Evolutionary conservation across 2,797 vertebrate species (phyloP).

Genomic region (Hozukius guyotensis): DNA sequence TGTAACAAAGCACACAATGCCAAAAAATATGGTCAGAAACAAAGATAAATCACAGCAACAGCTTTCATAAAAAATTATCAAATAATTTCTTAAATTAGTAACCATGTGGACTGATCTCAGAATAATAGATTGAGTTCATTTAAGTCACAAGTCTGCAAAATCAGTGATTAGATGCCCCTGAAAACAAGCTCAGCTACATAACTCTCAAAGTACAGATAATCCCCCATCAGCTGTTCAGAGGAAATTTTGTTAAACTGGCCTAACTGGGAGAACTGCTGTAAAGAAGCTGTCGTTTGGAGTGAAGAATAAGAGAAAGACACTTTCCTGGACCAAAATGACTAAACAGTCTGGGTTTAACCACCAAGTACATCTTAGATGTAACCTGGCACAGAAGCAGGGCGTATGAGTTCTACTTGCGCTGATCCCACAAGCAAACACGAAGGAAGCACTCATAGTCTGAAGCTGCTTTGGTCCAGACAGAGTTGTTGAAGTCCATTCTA

Average conservation of each 20-base stretch:
- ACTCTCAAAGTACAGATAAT: background rate
- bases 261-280: background rate
- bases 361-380: background rate
- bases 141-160: background rate
- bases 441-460: background rate
- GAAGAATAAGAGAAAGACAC: background rate
- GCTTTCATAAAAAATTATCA: background rate
- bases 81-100: background rate
- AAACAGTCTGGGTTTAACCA: background rate
- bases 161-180: background rate
- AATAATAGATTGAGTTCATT: background rate
- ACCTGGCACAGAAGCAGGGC: background rate
- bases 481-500: background rate
- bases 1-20: background rate
- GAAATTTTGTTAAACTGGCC: background rate
- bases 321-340: background rate
- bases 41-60: background rate
- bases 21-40: background rate
- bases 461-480: background rate
- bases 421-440: background rate
- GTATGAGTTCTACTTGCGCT: background rate
- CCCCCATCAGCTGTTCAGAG: background rate
- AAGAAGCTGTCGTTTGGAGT: background rate
- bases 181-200: conserved; percentile 1
- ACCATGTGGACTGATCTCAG: background rate